A percentile compares a stretch with the other conserved stretches of the same genome.
phyloP scores from a whole-genome alignment of 37 sponge, comb jelly and placozoan species.

The Amphimedon queenslandica region DNA sequence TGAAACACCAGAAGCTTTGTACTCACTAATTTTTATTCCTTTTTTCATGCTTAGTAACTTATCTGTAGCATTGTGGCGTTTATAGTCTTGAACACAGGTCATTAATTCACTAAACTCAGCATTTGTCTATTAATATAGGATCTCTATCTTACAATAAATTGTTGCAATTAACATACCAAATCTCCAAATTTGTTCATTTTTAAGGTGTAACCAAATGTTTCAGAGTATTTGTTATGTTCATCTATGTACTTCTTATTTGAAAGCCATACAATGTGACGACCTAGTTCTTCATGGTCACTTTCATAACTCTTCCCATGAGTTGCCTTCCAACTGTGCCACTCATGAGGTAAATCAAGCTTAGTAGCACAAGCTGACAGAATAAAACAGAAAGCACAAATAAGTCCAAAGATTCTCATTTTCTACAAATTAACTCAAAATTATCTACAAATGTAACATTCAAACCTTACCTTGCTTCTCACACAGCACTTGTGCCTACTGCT shows the following conservation, averaged over 20 bases:
- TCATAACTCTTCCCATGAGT: constrained; percentile 15
- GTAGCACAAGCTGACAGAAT: background rate
- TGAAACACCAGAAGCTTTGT: too few relatives aligned
- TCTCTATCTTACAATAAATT: background rate
- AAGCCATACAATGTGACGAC: constrained; percentile 22
- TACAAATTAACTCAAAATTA: too few relatives aligned
- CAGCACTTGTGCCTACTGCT: too few relatives aligned
- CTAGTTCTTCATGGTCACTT: constrained; percentile 20
- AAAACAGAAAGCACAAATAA: background rate
- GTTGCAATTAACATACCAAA: constrained; percentile 6
- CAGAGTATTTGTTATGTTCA: constrained; percentile 6
- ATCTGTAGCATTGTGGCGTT: background rate
- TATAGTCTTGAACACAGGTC: constrained; percentile 4
- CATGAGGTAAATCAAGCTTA: constrained; percentile 3
- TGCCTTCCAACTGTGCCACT: constrained; percentile 26
- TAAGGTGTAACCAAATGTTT: constrained; percentile 9
- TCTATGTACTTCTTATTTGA: constrained; percentile 29
- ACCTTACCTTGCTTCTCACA: too few relatives aligned
- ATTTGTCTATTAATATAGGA: background rate
- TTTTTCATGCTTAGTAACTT: background rate
- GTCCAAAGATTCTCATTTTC: too few relatives aligned
- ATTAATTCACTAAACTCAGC: background rate
- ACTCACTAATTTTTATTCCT: background rate
- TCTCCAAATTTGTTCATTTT: constrained; percentile 27
- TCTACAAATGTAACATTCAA: too few relatives aligned